These are phyloP conservation scores for Elaphurus davidianus DNA, from an alignment of 2,113 vertebrate genomes.

Conservation along the genomic window DNA sequence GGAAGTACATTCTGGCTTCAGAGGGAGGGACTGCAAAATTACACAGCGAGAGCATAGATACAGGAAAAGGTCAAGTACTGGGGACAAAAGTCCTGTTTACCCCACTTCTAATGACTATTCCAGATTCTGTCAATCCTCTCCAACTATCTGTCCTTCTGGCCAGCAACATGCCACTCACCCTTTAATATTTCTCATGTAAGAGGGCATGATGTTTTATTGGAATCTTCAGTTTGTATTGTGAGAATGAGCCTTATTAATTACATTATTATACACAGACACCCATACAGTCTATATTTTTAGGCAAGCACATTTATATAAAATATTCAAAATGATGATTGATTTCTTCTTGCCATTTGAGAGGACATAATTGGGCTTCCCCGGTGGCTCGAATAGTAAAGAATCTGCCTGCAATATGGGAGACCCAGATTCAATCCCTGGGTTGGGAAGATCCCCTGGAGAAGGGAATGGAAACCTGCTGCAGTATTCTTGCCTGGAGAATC, in stretches of 20 bases:
- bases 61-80: not conserved
- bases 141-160: not conserved
- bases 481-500: not conserved
- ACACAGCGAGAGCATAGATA: not conserved
- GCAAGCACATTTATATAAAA: not conserved
- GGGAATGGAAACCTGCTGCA: not conserved
- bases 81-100: not conserved
- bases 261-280: not conserved
- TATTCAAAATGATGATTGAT: not conserved
- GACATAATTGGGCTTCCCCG: not conserved
- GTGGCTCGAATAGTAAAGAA: not conserved
- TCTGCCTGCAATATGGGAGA: not conserved
- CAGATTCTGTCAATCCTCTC: not conserved
- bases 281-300: not conserved
- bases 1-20: not conserved
- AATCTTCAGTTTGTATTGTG: not conserved
- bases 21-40: not conserved
- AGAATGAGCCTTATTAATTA: not conserved
- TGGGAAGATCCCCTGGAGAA: not conserved
- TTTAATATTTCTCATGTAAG: not conserved
- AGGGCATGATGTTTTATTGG: not conserved
- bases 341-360: not conserved
- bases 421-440: not conserved
- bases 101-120: not conserved
- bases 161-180: not conserved